Percentiles rank a stretch among this genome's conserved stretches.
Evolutionary conservation across 2,888 invertebrate species (phyloP).

Genomic region (Thecocarcelia acutangulata): DNA sequence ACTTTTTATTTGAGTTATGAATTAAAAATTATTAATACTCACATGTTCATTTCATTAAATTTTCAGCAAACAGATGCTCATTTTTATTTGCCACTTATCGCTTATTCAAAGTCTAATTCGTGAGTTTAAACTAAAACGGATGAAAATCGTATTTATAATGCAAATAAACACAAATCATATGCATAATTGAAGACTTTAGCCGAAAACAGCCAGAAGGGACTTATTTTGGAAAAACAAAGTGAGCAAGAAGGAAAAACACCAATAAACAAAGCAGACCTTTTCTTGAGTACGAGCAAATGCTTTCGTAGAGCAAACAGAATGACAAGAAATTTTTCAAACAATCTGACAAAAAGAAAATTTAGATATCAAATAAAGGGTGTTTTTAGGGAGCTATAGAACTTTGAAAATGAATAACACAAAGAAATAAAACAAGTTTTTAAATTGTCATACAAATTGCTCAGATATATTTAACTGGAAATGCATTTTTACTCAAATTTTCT

Average conservation of each 20-base stretch:
- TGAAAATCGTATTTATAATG: conserved; percentile 55
- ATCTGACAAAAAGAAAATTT: too few relatives aligned
- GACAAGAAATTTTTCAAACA: neutral
- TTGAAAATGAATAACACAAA: too few relatives aligned
- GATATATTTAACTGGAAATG: too few relatives aligned
- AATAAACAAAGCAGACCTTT: neutral
- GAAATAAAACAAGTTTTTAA: too few relatives aligned
- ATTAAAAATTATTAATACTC: too few relatives aligned
- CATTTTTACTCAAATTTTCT: too few relatives aligned
- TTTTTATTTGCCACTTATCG: conserved; percentile 36
- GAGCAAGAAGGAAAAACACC: neutral
- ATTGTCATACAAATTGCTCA: too few relatives aligned
- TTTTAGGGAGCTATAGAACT: too few relatives aligned
- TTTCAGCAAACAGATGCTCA: conserved; percentile 25
- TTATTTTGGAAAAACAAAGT: neutral
- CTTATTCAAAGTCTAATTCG: conserved; percentile 37
- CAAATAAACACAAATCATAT: conserved; percentile 63
- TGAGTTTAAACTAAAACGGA: conserved; percentile 21
- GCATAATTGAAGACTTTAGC: conserved; percentile 58
- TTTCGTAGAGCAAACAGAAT: conserved; percentile 6
- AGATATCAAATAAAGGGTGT: too few relatives aligned
- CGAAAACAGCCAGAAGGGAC: conserved; percentile 53
- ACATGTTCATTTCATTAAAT: neutral
- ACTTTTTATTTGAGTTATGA: too few relatives aligned
- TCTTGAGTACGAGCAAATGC: conserved; percentile 13